Evolutionary conservation across 37 sponge, comb jelly and placozoan genomes (phyloP), one percentile per base, ranked within the genome.

Genomic region (Theonella swinhoei): DNA sequence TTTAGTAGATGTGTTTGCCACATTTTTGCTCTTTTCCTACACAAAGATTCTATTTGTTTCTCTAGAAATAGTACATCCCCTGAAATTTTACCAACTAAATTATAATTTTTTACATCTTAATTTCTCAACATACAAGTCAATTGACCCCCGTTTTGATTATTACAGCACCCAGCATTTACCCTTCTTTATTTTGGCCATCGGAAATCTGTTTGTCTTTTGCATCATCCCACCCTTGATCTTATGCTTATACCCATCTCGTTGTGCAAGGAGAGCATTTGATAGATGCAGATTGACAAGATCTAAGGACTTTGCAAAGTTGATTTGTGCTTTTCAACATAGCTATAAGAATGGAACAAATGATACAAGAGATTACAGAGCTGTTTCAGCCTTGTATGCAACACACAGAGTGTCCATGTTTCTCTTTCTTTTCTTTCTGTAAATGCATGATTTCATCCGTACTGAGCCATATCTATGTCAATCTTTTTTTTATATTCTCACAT

Each of bases 21-120:
- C 80, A 1, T 79, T 79, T 65, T 68, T 79, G 23, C 66, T 79
- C 22, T 68, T 79, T 22, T 5, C 80, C 9, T 79, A 64, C 40
- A 39, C 80, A 0, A 79, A 79, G 61, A 33, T 79, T 34, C 38
- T 63, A 33, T 65, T 64, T 39, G 68, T 64, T 19, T 79, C 80
- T 11, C 61, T 79, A 23, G 2, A 35, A 34, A 39, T 47, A 47
- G 11, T 47, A 14, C 54, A 47, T 17, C 54, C 54, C 7, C 7
- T 47, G 54, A 47, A 7, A 14, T 47, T 17, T 14, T 47, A 47
- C 54, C 7, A 7, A 7, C 14, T 47, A 14, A 7, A 17, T 7
- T 47, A 47, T 47, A n/a, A n/a, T n/a, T n/a, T n/a, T n/a, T n/a
- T n/a, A n/a, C n/a, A n/a, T n/a, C n/a, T n/a, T n/a, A n/a, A n/a